Base-by-base conservation (phyloP, 2,797 vertebrate species). In the Tinamus major region DNA sequence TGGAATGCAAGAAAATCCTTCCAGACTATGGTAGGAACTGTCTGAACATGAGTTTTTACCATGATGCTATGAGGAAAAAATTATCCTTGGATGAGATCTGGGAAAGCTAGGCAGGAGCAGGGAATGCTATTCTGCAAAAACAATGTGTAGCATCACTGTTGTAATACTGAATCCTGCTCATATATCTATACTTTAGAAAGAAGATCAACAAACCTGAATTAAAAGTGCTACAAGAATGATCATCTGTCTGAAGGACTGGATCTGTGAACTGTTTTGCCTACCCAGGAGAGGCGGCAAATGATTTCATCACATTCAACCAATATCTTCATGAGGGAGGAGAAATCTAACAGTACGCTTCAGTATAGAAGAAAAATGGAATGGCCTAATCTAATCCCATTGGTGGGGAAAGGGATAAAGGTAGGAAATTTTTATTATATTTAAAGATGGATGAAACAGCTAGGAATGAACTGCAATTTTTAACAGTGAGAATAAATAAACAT, bases 1-100 rank as follows among this genome's bases (percentile, higher is more conserved):
- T 70, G 53, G 21, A 92, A 83, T 14, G 16, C 75, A 53, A 83
- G 31, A 92, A 83, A 80, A 23, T 3, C 33, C 56, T 83, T 85
- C 14, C 46, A 89, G 61, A 15, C 21, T 74, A 4, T 1, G 8
- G 23, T 70, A 18, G 77, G 16, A 56, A 9, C 8, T 74, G 23
- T 27, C 10, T 87, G 62, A 64, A 46, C 59, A 55, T 26, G 67
- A 71, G 15, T 46, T 67, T 76, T 89, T 85, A 26, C 10, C 3
- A 23, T n/a, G 26, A 67, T 15, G 3, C 5, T 53, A 64, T 13
- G 53, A 70, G 13, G 24, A 12, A 80, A 67, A 67, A 79, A 65
- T 44, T 51, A 41, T 42, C 12, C 26, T 56, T 80, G 23, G 16
- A 37, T 63, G 23, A 80, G 68, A 53, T 31, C 61, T 72, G 29